Evolutionary conservation across 2,888 invertebrate species (phyloP), one percentile per base, ranked within the genome.

Genomic region (Parnassius apollo): DNA sequence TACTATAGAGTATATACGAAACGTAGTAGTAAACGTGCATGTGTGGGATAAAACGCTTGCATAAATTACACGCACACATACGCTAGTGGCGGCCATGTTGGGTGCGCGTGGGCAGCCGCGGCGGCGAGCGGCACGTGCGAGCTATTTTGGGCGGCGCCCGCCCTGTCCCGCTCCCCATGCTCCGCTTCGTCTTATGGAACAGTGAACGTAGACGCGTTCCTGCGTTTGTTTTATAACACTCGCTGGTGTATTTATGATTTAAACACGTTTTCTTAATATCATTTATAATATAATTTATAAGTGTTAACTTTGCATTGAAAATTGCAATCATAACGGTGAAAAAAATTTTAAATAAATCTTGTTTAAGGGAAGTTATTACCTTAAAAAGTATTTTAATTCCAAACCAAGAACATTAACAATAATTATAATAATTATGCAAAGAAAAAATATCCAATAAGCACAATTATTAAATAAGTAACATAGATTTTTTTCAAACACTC

Each of bases 81-180:
- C 71, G 63, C 65, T 64, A 66, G 55, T 73, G 80, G 83, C 90
- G 80, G 91, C 91, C 91, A 91, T 91, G 78, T 90, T 91, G 83
- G 69, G 75, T 85, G 90, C 90, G 90, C 91, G 86, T 87, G 89
- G 88, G 90, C 90, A 87, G 81, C 81, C 85, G 81, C 78, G 79
- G 64, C 78, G 78, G 77, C 81, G 80, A 79, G 77, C 81, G 90
- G 90, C 91, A 91, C 91, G 91, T 91, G 91, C 89, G 91, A 73
- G 78, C 89, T 91, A 91, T 91, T 91, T 90, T 86, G 82, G 91
- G 91, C 90, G 90, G 86, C 85, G 84, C 72, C 67, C 82, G 82
- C 64, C 64, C 53, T 60, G 48, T 77, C 80, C 76, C 74, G 70
- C 75, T 67, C 71, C 73, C 70, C 70, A 68, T 68, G 60, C 66